Percentiles rank a stretch among this genome's conserved stretches.
Evolutionary conservation across 2,797 vertebrate genomes (phyloP).

Genomic region (Clarias laeviceps): DNA sequence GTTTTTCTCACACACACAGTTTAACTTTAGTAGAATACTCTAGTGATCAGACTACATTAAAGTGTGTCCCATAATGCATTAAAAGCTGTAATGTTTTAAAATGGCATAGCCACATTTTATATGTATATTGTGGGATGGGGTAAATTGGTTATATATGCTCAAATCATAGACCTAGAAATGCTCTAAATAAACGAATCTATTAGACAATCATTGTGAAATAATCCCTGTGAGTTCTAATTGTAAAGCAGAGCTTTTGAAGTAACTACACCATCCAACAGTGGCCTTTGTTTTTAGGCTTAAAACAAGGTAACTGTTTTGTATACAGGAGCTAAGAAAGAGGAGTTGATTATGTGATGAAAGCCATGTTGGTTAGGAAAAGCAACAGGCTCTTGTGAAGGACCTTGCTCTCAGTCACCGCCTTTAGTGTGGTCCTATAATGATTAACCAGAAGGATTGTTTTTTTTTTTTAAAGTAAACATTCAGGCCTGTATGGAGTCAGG

Average conservation of each 20-base stretch:
- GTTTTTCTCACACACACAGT: background rate
- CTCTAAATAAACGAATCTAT: background rate
- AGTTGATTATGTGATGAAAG: background rate
- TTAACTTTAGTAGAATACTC: background rate
- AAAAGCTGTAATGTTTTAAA: background rate
- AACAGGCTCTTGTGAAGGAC: background rate
- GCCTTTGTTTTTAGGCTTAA: constrained; percentile 18
- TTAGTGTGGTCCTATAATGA: constrained; percentile 45
- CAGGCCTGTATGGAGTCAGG: background rate
- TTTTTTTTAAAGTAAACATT: constrained; percentile 33
- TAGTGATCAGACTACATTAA: background rate
- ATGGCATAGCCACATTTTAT: background rate
- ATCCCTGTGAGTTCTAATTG: background rate
- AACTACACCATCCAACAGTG: background rate
- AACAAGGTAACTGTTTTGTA: constrained; percentile 8
- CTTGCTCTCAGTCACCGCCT: background rate
- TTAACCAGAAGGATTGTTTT: constrained; percentile 21
- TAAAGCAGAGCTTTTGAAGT: background rate
- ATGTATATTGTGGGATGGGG: background rate
- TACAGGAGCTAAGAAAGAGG: background rate
- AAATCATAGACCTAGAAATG: constrained; percentile 1
- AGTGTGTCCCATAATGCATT: background rate
- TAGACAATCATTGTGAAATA: background rate
- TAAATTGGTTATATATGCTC: background rate
- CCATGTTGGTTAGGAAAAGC: background rate